These are phyloP conservation scores for Hybognathus amarus DNA, from an alignment of 2,797 vertebrate species.

Conservation along the genomic window DNA sequence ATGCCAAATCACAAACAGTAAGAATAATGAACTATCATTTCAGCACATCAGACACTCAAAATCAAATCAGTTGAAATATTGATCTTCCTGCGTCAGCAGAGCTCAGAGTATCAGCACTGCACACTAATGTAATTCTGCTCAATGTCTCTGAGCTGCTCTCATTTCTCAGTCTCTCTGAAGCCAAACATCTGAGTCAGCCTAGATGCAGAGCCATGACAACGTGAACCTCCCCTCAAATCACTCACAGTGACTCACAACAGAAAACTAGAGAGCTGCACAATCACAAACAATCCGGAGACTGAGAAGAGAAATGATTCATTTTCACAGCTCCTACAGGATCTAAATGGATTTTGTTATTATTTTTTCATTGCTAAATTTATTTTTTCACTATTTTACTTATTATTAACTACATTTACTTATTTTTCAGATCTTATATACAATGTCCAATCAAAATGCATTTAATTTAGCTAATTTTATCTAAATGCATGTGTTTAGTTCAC, in stretches of 20 bases:
- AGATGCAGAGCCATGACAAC: slow-evolving; percentile 45
- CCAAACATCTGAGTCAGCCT: slow-evolving; percentile 46
- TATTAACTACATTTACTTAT: neutral
- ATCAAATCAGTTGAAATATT: slow-evolving; percentile 34
- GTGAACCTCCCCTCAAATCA: slow-evolving; percentile 22
- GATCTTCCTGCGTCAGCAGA: slow-evolving; percentile 29
- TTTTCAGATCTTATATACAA: neutral
- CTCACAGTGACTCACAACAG: slow-evolving; percentile 19
- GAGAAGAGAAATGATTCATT: neutral
- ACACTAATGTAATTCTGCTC: slow-evolving; percentile 22
- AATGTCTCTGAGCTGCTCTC: slow-evolving; percentile 5
- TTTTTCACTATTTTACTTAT: neutral
- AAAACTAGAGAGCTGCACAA: neutral
- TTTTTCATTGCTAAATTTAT: too few relatives aligned
- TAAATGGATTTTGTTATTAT: neutral
- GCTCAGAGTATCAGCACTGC: neutral
- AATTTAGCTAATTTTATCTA: neutral
- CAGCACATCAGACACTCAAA: slow-evolving; percentile 20
- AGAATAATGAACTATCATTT: slow-evolving; percentile 4
- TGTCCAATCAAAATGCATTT: neutral
- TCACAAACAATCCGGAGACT: neutral
- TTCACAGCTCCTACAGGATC: neutral
- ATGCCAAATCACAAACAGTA: slow-evolving; percentile 7
- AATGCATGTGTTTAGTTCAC: neutral
- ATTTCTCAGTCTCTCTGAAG: slow-evolving; percentile 48